Percentiles rank a stretch among this genome's conserved stretches.
Conservation (phyloP, 2,113 vertebrate species). For the Pampusana beccarii region DNA sequence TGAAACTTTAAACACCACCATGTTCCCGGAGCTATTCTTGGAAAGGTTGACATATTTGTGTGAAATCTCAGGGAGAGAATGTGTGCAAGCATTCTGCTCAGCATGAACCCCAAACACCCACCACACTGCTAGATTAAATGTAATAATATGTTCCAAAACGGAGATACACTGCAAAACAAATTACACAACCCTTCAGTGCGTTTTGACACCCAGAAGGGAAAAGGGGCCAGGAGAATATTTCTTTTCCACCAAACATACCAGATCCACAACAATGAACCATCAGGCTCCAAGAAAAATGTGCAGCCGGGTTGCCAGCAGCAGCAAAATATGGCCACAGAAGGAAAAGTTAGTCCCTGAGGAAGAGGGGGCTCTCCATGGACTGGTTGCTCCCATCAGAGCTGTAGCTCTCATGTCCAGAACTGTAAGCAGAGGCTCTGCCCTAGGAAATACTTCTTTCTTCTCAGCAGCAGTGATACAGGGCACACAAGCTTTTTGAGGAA, state of each 20-base stretch:
- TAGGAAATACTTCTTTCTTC: neutral
- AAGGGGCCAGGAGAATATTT: neutral
- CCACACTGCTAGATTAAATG: neutral
- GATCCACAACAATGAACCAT: neutral
- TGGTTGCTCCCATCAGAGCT: neutral
- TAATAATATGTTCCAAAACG: constrained; percentile 14
- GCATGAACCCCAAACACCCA: constrained; percentile 23
- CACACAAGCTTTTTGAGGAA: neutral
- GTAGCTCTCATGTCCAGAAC: neutral
- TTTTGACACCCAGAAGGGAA: neutral
- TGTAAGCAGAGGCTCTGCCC: neutral
- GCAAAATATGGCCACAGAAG: neutral
- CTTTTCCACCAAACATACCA: neutral
- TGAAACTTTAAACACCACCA: neutral
- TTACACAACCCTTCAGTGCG: neutral
- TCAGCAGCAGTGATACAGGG: neutral
- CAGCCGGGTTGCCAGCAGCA: neutral
- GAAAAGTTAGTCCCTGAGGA: neutral
- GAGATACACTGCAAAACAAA: constrained; percentile 6
- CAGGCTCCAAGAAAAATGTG: neutral
- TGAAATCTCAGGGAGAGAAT: constrained; percentile 21
- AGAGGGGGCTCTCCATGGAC: neutral
- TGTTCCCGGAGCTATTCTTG: constrained; percentile 19
- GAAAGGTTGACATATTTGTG: constrained; percentile 34
- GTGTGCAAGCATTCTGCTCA: constrained; percentile 48